Conservation (phyloP, 2,888 invertebrate species). For the Agrenia bidenticulata region DNA sequence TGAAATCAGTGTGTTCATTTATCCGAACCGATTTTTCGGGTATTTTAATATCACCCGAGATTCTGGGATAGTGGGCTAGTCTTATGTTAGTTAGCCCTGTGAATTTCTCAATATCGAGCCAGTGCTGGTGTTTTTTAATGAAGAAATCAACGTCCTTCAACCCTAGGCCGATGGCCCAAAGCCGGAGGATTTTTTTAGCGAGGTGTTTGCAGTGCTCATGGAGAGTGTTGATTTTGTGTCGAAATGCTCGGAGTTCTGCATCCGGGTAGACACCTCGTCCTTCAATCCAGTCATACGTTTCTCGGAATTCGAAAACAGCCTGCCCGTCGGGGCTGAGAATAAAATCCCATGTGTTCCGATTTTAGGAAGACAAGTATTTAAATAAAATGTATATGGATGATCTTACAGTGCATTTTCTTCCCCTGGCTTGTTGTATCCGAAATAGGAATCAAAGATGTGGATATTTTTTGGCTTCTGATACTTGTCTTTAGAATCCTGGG, state of each 20-base stretch:
- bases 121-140: slow-evolving; percentile 17
- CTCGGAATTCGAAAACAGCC: slow-evolving; percentile 13
- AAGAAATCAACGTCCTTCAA: slow-evolving; percentile 31
- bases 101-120: background rate
- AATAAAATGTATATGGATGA: background rate
- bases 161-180: slow-evolving; percentile 27
- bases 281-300: slow-evolving; percentile 27
- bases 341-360: background rate
- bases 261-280: slow-evolving; percentile 11
- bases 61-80: slow-evolving; percentile 28
- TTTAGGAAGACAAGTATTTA: background rate
- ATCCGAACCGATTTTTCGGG: slow-evolving; percentile 21
- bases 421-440: slow-evolving; percentile 22
- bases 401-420: no score
- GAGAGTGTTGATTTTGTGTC: slow-evolving; percentile 6
- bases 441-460: slow-evolving; percentile 4
- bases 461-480: slow-evolving; percentile 25
- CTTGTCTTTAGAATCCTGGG: slow-evolving; percentile 15
- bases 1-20: slow-evolving; percentile 36
- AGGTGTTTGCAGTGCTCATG: slow-evolving; percentile 20
- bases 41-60: background rate
- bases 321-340: slow-evolving; percentile 10
- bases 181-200: slow-evolving; percentile 27
- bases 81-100: slow-evolving; percentile 19
- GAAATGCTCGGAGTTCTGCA: slow-evolving; percentile 24